phyloP scores from a whole-genome alignment of 2,888 invertebrate species.

The Agriopis aurantiaria region DNA sequence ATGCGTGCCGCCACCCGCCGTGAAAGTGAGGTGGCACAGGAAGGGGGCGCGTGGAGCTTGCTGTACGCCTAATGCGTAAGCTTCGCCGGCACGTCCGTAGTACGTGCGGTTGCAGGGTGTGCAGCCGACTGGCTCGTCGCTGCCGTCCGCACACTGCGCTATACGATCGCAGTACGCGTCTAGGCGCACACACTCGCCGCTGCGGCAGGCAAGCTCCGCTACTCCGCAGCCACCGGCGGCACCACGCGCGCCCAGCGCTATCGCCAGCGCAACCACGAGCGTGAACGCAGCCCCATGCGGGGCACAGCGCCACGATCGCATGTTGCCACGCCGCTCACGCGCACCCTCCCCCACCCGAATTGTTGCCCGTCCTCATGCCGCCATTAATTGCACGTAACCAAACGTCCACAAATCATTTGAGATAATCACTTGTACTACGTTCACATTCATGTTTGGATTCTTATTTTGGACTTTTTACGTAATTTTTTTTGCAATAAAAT shows the following conservation, averaged over 20 bases:
- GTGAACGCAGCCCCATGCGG: slow-evolving; percentile 28
- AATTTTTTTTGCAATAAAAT: not conserved
- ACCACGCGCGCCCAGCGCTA: slow-evolving; percentile 55
- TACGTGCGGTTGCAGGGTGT: slow-evolving; percentile 94
- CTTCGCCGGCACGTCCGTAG: slow-evolving; percentile 94
- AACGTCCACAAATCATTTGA: slow-evolving; percentile 8
- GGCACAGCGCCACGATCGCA: slow-evolving; percentile 33
- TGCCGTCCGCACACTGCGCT: slow-evolving; percentile 94
- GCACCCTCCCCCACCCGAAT: slow-evolving; percentile 24
- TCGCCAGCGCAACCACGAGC: slow-evolving; percentile 39
- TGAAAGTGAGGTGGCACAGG: slow-evolving; percentile 96
- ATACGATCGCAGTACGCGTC: slow-evolving; percentile 95
- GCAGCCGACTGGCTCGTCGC: slow-evolving; percentile 91
- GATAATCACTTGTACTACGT: slow-evolving; percentile 3
- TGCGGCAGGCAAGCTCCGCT: slow-evolving; percentile 71
- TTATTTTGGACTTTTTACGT: not conserved
- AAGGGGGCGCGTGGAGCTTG: slow-evolving; percentile 93
- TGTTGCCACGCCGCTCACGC: slow-evolving; percentile 17
- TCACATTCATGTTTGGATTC: slow-evolving; percentile 1
- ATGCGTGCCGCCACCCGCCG: slow-evolving; percentile 94
- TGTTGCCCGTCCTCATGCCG: slow-evolving; percentile 12
- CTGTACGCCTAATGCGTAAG: slow-evolving; percentile 92
- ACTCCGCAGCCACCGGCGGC: slow-evolving; percentile 74
- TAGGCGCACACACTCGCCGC: slow-evolving; percentile 93
- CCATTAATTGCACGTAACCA: slow-evolving; percentile 5